Conservation (phyloP, 2,797 vertebrate genomes). For the Leuciscus waleckii region DNA sequence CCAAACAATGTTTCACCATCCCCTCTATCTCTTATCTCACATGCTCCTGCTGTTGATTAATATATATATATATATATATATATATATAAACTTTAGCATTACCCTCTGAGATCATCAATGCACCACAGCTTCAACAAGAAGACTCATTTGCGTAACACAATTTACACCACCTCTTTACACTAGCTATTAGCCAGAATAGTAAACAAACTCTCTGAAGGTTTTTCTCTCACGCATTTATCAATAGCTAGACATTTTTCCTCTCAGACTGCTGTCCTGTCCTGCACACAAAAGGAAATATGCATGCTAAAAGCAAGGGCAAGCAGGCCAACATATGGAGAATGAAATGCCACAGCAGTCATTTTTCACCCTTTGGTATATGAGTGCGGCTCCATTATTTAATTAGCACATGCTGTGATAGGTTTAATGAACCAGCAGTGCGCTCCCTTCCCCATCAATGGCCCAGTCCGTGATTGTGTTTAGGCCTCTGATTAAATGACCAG, state of each 20-base stretch:
- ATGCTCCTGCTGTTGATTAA: constrained; percentile 41
- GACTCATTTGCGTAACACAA: background rate
- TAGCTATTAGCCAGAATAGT: background rate
- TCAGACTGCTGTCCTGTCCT: background rate
- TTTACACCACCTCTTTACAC: background rate
- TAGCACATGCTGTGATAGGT: constrained; percentile 63
- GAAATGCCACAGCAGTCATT: constrained; percentile 68
- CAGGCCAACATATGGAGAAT: constrained; percentile 49
- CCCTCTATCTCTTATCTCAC: constrained; percentile 12
- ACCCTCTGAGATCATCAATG: background rate
- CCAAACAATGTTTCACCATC: constrained; percentile 28
- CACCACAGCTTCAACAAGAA: background rate
- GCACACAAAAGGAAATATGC: constrained; percentile 22
- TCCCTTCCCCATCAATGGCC: constrained; percentile 44
- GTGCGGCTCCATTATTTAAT: constrained; percentile 61
- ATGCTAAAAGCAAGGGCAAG: constrained; percentile 40
- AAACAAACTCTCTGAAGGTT: constrained; percentile 14
- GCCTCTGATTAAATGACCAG: constrained; percentile 55
- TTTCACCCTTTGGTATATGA: constrained; percentile 60
- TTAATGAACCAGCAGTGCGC: constrained; percentile 59
- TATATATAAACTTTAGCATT: background rate
- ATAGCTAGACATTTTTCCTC: background rate
- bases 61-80: background rate
- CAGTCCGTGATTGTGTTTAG: constrained; percentile 34
- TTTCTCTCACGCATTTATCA: background rate